phyloP scores from a whole-genome alignment of 2,113 vertebrate genomes.

The Choloepus hoffmanni region DNA sequence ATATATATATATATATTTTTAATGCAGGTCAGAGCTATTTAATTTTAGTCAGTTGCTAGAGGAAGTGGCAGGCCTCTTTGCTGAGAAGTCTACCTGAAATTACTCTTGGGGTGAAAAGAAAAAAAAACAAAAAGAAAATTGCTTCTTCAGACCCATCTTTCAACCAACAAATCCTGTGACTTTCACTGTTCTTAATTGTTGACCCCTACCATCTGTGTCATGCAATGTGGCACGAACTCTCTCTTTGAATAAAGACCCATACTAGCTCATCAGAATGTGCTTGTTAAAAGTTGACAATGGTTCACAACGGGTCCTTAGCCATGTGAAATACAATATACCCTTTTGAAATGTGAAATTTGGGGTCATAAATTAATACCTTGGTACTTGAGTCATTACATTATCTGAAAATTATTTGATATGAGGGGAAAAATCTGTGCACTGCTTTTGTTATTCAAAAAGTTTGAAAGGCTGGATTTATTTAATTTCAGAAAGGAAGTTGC shows the following conservation, averaged over 20 bases:
- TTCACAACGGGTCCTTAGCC: slow-evolving; percentile 65
- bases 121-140: slow-evolving; percentile 65
- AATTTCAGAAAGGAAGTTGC: slow-evolving; percentile 64
- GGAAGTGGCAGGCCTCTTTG: slow-evolving; percentile 54
- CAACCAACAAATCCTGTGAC: slow-evolving; percentile 73
- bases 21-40: slow-evolving; percentile 47
- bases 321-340: slow-evolving; percentile 68
- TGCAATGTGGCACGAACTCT: slow-evolving; percentile 59
- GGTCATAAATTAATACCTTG: slow-evolving; percentile 74
- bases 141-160: slow-evolving; percentile 79
- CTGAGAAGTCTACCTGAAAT: slow-evolving; percentile 78
- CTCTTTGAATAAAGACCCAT: slow-evolving; percentile 70
- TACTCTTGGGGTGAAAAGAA: slow-evolving; percentile 37
- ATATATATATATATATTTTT: neutral
- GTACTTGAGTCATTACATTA: slow-evolving; percentile 48
- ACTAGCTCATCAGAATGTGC: slow-evolving; percentile 75
- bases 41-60: slow-evolving; percentile 69
- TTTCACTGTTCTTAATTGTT: slow-evolving; percentile 78
- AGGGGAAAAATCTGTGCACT: slow-evolving; percentile 34
- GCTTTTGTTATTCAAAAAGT: slow-evolving; percentile 67
- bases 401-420: slow-evolving; percentile 65
- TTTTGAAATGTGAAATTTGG: slow-evolving; percentile 67
- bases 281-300: slow-evolving; percentile 77
- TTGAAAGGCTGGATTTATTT: slow-evolving; percentile 61
- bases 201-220: slow-evolving; percentile 71